Evolutionary conservation across 2,888 invertebrate species (phyloP), one percentile per base, ranked within the genome.

Genomic region (Miltochrista miniata): DNA sequence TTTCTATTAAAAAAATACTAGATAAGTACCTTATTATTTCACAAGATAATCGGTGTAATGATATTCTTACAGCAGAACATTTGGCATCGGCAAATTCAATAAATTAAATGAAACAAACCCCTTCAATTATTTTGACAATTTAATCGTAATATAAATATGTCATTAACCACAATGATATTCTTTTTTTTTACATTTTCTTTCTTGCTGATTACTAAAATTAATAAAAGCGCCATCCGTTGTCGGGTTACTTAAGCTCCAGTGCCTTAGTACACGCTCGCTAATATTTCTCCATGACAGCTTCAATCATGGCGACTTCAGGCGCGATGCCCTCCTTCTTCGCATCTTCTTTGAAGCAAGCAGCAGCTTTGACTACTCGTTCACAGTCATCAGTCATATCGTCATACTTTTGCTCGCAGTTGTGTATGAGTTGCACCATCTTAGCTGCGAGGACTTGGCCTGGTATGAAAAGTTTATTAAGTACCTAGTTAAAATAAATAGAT

Each of bases 301-400:
- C 90, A 1, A 91, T 84, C 90, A 90, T 91, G 35, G 87, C 72
- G 29, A 91, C 78, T 41, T 90, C 88, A 0, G 90, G 90, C 0
- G 90, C 90, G 35, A 91, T 87, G 52, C 88, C 89, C 1, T 76
- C 84, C 40, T 68, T 77, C 68, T 79, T 81, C 8, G 82, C 74
- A 56, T 82, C 83, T 0, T 53, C 56, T 45, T 89, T 90, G 79
- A 90, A 91, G 76, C 90, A 91, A 0, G 89, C 87, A 0, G 90
- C 83, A 11, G 81, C 79, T 68, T 90, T 88, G 43, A 90, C 87
- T 1, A 90, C 87, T 0, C 90, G 78, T 39, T 62, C 74, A 59
- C 90, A 91, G 52, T 89, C 87, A 24, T 91, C 90, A 0, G 64
- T 54, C 12, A 89, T 69, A 29, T 71, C 72, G 14, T 88, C 83